Percentiles rank a stretch among this genome's conserved stretches.
Conservation (phyloP, 2,888 invertebrate genomes). For the Melolontha melolontha region DNA sequence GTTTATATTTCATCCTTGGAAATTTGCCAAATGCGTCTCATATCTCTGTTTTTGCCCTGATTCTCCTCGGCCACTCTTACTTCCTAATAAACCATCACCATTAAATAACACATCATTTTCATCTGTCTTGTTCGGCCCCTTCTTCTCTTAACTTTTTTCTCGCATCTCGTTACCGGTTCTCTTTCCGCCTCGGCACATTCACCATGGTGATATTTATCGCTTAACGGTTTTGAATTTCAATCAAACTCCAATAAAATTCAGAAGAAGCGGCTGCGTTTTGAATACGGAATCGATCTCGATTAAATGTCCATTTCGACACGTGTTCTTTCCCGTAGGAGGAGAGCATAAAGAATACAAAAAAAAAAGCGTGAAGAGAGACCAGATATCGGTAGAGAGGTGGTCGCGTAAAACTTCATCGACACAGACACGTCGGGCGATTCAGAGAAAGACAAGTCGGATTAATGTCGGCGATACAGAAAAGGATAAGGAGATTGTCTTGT, state of each 20-base stretch:
- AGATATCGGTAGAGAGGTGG: constrained; percentile 11
- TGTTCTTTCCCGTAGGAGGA: constrained; percentile 18
- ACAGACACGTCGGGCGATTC: constrained; percentile 14
- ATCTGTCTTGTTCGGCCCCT: constrained; percentile 5
- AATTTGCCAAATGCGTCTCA: constrained; percentile 23
- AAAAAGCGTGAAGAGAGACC: not conserved
- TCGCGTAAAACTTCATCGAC: constrained; percentile 35
- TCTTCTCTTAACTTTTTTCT: not conserved
- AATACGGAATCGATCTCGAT: constrained; percentile 39
- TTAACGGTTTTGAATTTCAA: constrained; percentile 41
- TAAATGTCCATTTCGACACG: constrained; percentile 38
- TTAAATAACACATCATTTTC: constrained; percentile 30
- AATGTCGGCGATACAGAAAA: constrained; percentile 25
- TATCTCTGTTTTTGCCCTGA: constrained; percentile 2
- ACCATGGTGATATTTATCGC: constrained; percentile 30
- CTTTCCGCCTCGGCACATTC: constrained; percentile 13
- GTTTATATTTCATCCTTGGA: constrained; percentile 30
- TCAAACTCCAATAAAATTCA: constrained; percentile 40
- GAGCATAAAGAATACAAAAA: not conserved
- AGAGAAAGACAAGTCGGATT: constrained; percentile 28
- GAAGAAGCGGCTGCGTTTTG: constrained; percentile 32
- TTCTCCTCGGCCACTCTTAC: constrained; percentile 5
- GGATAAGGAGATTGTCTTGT: constrained; percentile 10
- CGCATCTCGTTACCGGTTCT: constrained; percentile 22
- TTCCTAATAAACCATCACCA: constrained; percentile 25